Evolutionary conservation across 2,797 vertebrate species (phyloP), one percentile per base, ranked within the genome.

Genomic region (Naso thynnoides): DNA sequence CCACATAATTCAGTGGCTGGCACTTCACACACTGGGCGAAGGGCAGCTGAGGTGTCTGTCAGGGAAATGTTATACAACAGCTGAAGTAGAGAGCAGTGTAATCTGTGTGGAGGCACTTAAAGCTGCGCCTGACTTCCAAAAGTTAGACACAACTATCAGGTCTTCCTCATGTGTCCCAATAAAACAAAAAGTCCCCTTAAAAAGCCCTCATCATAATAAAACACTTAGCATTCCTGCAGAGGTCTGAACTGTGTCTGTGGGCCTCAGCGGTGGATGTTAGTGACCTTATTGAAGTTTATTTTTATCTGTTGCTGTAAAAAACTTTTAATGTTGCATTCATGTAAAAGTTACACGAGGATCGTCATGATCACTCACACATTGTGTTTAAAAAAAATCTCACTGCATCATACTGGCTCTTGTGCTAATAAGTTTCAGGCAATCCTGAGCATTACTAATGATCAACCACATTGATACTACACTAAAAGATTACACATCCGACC

Each of bases 381-480:
- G 14, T 36, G 2, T 36, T 18, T 16, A 21, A 24, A 54, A 41
- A 14, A 55, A 44, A 19, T 54, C 14, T 33, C 21, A 10, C 24
- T 49, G 27, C 26, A 36, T 57, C 39, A 36, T 53, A 23, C 53
- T 3, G 18, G 33, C 42, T 56, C 26, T 3, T 6, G 29, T 66
- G 23, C 36, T 79, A 86, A 82, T 86, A 76, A 18, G 71, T 79
- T 78, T 49, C 59, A 45, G 70, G 54, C 36, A 76, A 86, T 82
- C 73, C 76, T 61, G 66, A 21, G 23, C 80, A 91, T 89, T 90
- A 91, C 81, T 88, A 92, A 93, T 93, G 88, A 93, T 92, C 89
- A 93, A 91, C 92, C 89, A 83, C 82, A 90, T 88, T 92, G 86
- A 91, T 93, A 94, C 91, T 93, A 93, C 91, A 94, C 90, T 89